Evolutionary conservation across 2,797 vertebrate genomes (phyloP).

Genomic region (Gambelia wislizenii): DNA sequence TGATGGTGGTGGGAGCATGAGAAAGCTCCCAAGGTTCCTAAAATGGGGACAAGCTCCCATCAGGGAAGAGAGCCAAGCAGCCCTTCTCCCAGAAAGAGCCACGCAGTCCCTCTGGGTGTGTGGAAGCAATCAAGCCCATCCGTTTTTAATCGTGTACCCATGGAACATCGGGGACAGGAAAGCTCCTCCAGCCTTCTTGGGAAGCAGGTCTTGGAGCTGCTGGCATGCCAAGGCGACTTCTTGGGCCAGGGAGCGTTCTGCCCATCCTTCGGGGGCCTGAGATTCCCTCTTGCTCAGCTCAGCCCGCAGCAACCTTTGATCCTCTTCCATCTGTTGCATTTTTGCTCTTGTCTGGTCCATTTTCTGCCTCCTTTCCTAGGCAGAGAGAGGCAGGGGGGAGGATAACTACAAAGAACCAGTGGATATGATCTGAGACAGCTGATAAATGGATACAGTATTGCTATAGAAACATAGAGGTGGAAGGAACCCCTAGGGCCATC

Average conservation of each 20-base stretch:
- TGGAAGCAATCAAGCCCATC: no score
- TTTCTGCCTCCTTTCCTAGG: constrained; percentile 72
- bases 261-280: constrained; percentile 68
- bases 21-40: no score
- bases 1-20: no score
- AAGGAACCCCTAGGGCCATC: no score
- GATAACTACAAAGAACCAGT: background rate
- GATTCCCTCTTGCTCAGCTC: constrained; percentile 64
- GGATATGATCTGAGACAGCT: background rate
- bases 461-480: no score
- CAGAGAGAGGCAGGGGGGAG: background rate
- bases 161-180: rapidly evolving
- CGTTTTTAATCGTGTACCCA: constrained; percentile 2
- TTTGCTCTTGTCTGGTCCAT: constrained; percentile 47
- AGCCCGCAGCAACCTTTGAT: constrained; percentile 62
- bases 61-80: no score
- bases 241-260: constrained; percentile 57
- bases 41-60: no score
- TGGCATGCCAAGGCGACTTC: constrained; percentile 69
- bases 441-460: no score
- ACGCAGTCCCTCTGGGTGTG: no score
- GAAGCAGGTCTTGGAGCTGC: constrained; percentile 61
- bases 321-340: constrained; percentile 68
- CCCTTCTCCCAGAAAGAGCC: no score
- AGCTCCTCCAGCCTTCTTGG: rapidly evolving